Base-by-base conservation (phyloP, 2,888 invertebrate genomes). In the Agrotis segetum region DNA sequence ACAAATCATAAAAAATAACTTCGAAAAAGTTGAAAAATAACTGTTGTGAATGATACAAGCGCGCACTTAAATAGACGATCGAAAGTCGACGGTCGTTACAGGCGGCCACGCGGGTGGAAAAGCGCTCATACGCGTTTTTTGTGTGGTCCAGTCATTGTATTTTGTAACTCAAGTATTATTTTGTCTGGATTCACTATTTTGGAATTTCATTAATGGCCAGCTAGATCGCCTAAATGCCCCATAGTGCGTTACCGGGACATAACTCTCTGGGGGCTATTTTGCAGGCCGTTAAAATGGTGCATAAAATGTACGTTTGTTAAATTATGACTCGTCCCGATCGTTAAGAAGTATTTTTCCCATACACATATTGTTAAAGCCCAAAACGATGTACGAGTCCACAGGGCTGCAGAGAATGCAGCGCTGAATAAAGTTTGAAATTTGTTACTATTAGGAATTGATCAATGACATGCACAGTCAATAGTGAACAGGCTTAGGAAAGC, bases 201-300 rank as follows among this genome's bases (percentile, higher is more conserved):
- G n/a, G n/a, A n/a, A n/a, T n/a, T n/a, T n/a, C n/a, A n/a, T n/a
- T n/a, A n/a, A n/a, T n/a, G n/a, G n/a, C n/a, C n/a, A n/a, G n/a
- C n/a, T n/a, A n/a, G n/a, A n/a, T n/a, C n/a, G n/a, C n/a, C n/a
- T n/a, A n/a, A n/a, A n/a, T n/a, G n/a, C n/a, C n/a, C n/a, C n/a
- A n/a, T n/a, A n/a, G n/a, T n/a, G n/a, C n/a, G n/a, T n/a, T 89
- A 90, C 88, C 84, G 85, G 88, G 82, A 85, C 88, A 91, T 92
- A 92, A 91, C 90, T 92, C 90, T 88, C 80, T 70, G 83, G 85
- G 85, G 87, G 87, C 88, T 90, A 91, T 93, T 93, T 91, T 88
- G 89, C 88, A 88, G 89, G 84, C 90, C 88, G 90, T 93, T 91
- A 91, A 88, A 88, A 85, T 83, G 79, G 85, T 85, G 86, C 87